A percentile compares a stretch with the other conserved stretches of the same genome.
These are phyloP conservation scores for Melanostigma gelatinosum DNA, from an alignment of 2,113 vertebrate genomes.

Conservation along the genomic window DNA sequence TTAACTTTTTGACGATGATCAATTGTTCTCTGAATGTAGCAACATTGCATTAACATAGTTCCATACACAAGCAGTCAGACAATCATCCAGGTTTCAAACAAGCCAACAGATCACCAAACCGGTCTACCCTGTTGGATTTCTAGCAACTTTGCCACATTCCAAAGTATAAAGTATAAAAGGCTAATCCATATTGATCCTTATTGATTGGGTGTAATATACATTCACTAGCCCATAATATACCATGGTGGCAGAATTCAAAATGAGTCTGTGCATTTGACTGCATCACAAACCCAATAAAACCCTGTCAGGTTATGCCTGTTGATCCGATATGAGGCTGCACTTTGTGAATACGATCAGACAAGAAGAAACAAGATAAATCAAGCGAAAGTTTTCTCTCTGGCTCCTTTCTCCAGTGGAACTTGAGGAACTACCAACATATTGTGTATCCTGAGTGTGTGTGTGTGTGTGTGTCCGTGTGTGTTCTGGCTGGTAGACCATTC, in stretches of 20 bases:
- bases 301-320: not conserved
- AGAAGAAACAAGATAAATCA: slow-evolving; percentile 33
- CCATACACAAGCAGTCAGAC: not conserved
- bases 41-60: not conserved
- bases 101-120: not conserved
- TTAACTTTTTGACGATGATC: not conserved
- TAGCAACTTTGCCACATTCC: not conserved
- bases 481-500: slow-evolving; percentile 68
- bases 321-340: not conserved
- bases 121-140: not conserved
- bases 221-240: not conserved
- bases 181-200: not conserved
- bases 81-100: not conserved
- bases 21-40: not conserved
- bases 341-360: slow-evolving; percentile 25
- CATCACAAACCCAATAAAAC: slow-evolving; percentile 1
- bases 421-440: slow-evolving; percentile 46
- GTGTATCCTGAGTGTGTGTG: slow-evolving; percentile 24
- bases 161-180: not conserved
- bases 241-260: not conserved
- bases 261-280: not conserved
- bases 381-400: not conserved
- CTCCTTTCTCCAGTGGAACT: slow-evolving; percentile 28
- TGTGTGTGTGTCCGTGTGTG: slow-evolving; percentile 55
- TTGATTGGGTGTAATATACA: not conserved